phyloP scores from a whole-genome alignment of 2,888 invertebrate genomes.

The Scrobipalpa costella region DNA sequence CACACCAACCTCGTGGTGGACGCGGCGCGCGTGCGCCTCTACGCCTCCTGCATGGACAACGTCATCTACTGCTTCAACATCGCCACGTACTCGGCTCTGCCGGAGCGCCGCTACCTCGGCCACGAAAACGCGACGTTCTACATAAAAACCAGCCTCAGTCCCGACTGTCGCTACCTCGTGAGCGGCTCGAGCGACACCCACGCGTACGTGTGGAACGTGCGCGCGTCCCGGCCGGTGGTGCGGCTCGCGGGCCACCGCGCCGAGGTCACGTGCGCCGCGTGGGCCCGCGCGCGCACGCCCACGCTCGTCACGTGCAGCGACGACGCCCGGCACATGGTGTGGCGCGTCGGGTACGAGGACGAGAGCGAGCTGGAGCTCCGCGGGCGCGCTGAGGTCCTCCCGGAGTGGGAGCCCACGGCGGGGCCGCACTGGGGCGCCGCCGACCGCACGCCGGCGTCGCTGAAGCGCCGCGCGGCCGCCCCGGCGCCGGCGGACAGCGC shows the following conservation, averaged over 20 bases:
- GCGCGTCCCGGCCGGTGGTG: slow-evolving; percentile 83
- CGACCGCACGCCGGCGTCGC: slow-evolving; percentile 48
- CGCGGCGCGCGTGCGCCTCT: slow-evolving; percentile 84
- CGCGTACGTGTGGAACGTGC: slow-evolving; percentile 93
- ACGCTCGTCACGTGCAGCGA: slow-evolving; percentile 90
- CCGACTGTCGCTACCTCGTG: slow-evolving; percentile 89
- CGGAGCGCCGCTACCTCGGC: slow-evolving; percentile 85
- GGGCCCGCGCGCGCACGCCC: slow-evolving; percentile 82
- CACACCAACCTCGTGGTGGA: slow-evolving; percentile 90
- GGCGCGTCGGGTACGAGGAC: slow-evolving; percentile 83
- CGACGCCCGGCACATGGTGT: slow-evolving; percentile 89
- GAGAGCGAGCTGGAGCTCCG: slow-evolving; percentile 48
- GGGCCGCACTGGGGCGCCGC: slow-evolving; percentile 52
- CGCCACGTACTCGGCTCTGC: slow-evolving; percentile 83
- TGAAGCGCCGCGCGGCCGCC: slow-evolving; percentile 42
- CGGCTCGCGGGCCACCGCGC: slow-evolving; percentile 88
- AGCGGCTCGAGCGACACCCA: slow-evolving; percentile 94
- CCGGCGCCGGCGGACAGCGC: slow-evolving; percentile 22
- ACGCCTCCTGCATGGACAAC: slow-evolving; percentile 93
- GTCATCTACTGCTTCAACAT: slow-evolving; percentile 93
- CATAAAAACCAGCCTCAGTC: slow-evolving; percentile 90
- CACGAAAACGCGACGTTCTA: slow-evolving; percentile 91
- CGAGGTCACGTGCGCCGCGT: slow-evolving; percentile 94
- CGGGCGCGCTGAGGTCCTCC: slow-evolving; percentile 59
- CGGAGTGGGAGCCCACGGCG: slow-evolving; percentile 47